Conservation (phyloP, 2,113 vertebrate genomes). For the Xiphophorus hellerii region DNA sequence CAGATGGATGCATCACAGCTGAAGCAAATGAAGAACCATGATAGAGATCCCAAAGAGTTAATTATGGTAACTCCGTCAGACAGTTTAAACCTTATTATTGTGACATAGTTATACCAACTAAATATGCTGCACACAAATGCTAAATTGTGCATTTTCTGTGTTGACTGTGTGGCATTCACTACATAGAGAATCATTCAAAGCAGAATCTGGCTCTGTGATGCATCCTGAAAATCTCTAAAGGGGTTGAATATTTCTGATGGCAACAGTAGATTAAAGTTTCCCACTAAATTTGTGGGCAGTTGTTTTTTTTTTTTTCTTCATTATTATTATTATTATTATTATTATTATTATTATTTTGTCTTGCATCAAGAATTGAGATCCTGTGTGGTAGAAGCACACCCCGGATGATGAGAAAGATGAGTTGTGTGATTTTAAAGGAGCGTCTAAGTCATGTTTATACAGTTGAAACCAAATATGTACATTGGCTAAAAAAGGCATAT, state of each 20-base stretch:
- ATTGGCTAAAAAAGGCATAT: neutral
- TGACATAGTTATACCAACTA: too few relatives aligned
- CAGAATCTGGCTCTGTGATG: too few relatives aligned
- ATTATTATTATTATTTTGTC: conserved; percentile 66
- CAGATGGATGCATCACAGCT: too few relatives aligned
- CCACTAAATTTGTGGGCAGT: conserved; percentile 63
- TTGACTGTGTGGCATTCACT: too few relatives aligned
- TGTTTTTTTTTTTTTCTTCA: conserved; percentile 42
- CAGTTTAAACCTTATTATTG: neutral
- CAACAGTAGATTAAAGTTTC: conserved; percentile 16
- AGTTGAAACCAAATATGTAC: neutral
- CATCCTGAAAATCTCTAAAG: too few relatives aligned
- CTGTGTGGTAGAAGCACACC: conserved; percentile 63
- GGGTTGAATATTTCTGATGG: neutral
- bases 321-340: conserved; percentile 43
- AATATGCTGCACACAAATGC: too few relatives aligned
- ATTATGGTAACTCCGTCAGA: neutral
- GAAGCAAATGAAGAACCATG: neutral
- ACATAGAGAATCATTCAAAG: too few relatives aligned
- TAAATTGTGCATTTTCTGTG: too few relatives aligned
- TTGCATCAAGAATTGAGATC: conserved; percentile 82
- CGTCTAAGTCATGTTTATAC: neutral
- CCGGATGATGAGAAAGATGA: conserved; percentile 30
- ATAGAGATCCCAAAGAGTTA: neutral
- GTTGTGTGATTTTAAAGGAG: conserved; percentile 29